Evolutionary conservation across 1,140 invertebrate species (phyloP).

Genomic region (Drosophila kanapiae): DNA sequence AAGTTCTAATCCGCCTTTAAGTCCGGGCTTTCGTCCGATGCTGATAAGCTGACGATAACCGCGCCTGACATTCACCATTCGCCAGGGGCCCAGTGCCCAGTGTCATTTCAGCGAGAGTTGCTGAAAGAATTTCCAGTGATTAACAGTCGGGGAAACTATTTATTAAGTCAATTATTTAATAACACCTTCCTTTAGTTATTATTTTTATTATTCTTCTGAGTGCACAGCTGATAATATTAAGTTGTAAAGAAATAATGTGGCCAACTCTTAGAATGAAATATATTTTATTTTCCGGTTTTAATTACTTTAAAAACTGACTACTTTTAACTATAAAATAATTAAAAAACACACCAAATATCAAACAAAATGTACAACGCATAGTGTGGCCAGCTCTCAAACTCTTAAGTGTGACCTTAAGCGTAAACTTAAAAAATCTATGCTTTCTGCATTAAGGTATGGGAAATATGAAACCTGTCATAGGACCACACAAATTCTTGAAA

Average conservation of each 20-base stretch:
- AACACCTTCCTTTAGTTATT: too few species aligned
- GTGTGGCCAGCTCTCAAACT: not conserved
- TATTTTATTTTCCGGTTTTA: too few species aligned
- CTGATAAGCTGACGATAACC: conserved; percentile 52
- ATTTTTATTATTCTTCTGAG: too few species aligned
- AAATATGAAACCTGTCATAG: not conserved
- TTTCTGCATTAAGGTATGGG: not conserved
- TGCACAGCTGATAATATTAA: too few species aligned
- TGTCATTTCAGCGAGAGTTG: conserved; percentile 17
- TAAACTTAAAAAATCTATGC: too few species aligned
- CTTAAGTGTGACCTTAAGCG: too few species aligned
- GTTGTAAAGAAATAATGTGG: not conserved
- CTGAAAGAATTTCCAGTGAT: not conserved
- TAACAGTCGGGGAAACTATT: not conserved
- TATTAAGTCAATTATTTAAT: not conserved
- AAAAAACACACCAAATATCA: not conserved
- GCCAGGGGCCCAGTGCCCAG: not conserved
- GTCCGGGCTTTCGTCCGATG: not conserved
- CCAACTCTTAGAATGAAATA: not conserved
- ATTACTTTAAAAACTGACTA: not conserved
- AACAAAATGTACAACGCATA: not conserved
- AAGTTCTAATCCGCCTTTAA: conserved; percentile 21
- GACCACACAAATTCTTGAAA: not conserved
- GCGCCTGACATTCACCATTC: conserved; percentile 39
- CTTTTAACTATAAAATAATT: not conserved